Evolutionary conservation across 2,888 invertebrate genomes (phyloP), one percentile per base, ranked within the genome.

Genomic region (Steinernema scapterisci): DNA sequence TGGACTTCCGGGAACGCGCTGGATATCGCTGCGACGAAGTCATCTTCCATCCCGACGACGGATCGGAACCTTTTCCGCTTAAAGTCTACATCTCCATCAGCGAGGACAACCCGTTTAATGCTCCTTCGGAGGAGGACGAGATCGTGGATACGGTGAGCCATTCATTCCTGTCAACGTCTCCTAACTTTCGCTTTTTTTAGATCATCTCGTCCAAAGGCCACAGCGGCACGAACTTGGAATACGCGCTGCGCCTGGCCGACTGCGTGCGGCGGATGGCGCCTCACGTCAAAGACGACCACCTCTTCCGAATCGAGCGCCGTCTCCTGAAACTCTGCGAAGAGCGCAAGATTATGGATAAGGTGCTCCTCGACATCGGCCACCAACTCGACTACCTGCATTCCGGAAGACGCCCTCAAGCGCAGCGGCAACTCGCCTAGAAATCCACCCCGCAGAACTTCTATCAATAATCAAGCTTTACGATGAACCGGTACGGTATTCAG

Each of bases 1-100:
- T 97, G 80, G 95, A 97, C 88, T 92, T 91, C 86, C 90, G 97
- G 85, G 97, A 97, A 89, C 94, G 94, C 88, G 95, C 94, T 88
- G 97, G 97, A 11, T 97, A 97, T 87, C 74, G 76, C 70, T 46
- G 77, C 27, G 77, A 84, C 87, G 89, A 89, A 5, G 91, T 93
- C 0, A 89, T 90, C 73, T 97, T 97, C 88, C 89, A 93, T 87
- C 93, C 94, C 0, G 79, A 83, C n/a, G 81, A 86, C 19, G 80
- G 80, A 11, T 75, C 76, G 3, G 51, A 19, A 9, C 71, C 79
- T 1, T 83, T 83, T 51, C 56, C 71, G 71, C 90, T 94, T 31
- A 92, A 91, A 0, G 91, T 94, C 73, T 96, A 96, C 88, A 91
- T 96, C 43, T 79, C 79, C 5, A 56, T 76, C 77, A 95, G 93